Base-by-base conservation (phyloP, 2,797 vertebrate species). In the Dipus sagitta region DNA sequence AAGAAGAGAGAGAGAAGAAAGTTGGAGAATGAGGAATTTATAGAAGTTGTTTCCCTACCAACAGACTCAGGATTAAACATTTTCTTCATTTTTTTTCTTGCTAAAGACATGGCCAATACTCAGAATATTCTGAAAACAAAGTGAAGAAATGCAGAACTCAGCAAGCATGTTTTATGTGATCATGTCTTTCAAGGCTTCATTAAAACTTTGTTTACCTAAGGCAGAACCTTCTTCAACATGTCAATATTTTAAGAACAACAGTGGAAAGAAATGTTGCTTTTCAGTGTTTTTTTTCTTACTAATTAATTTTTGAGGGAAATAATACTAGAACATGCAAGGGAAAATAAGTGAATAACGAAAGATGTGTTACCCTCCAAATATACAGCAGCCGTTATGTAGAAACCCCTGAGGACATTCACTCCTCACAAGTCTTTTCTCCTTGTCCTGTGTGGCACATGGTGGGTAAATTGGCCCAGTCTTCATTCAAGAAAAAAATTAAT, bases 181-280 rank as follows among this genome's bases (percentile, higher is more conserved):
- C 86, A 2, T 67, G 58, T 62, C 42, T 82, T 90, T 92, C 90
- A 92, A 24, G 72, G 38, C 26, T 94, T 95, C 52, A 90, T 75
- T 72, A 80, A 94, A 94, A 90, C 52, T 74, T 75, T 91, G 52
- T 78, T 87, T 90, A 79, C 34, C 21, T 88, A 30, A 34, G 30
- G 60, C 11, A 74, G 74, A 92, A 72, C 2, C 38, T 77, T 92
- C 64, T 86, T 24, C 20, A 64, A 75, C 68, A 90, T 81, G 30
- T 88, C 84, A 95, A 72, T 86, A 92, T 94, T 95, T 96, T 91
- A 87, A 93, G 64, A 91, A 86, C 24, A 93, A 77, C 30, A 68
- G 28, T 88, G 75, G 42, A 75, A 72, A 80, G 23, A 92, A 89
- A 86, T 80, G 5, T 28, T 86, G 26, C 38, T 93, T 95, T 94